Evolutionary conservation across 2,113 vertebrate genomes (phyloP).

Genomic region (Cyanistes caeruleus): DNA sequence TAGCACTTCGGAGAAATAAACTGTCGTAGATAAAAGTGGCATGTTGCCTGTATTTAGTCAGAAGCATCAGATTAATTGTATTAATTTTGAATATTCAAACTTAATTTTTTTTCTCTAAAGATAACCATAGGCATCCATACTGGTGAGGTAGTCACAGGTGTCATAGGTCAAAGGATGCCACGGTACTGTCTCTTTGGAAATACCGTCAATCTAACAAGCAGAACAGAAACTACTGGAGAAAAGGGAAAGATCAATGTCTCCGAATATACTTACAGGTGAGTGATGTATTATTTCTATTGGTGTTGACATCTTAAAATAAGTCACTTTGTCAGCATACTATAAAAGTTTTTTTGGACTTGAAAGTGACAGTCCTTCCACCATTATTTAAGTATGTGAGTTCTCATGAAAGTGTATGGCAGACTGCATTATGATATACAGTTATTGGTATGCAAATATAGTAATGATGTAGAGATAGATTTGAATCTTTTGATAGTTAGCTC

Average conservation of each 20-base stretch:
- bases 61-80: neutral
- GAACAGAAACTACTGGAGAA: slow-evolving; percentile 97
- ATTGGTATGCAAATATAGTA: neutral
- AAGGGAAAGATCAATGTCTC: slow-evolving; percentile 96
- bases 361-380: neutral
- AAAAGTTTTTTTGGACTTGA: neutral
- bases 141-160: slow-evolving; percentile 96
- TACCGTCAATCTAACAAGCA: slow-evolving; percentile 97
- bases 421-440: neutral
- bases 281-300: neutral
- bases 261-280: slow-evolving; percentile 94
- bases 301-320: neutral
- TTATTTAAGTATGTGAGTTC: neutral
- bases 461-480: neutral
- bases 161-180: slow-evolving; percentile 98
- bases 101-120: slow-evolving; percentile 69
- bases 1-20: neutral
- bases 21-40: neutral
- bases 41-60: neutral
- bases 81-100: neutral
- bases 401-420: neutral
- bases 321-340: neutral
- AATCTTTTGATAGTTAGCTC: neutral
- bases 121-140: slow-evolving; percentile 98
- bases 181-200: slow-evolving; percentile 98